Conservation (phyloP, 23 tunicate genomes). For the Halocynthia aurantium region DNA sequence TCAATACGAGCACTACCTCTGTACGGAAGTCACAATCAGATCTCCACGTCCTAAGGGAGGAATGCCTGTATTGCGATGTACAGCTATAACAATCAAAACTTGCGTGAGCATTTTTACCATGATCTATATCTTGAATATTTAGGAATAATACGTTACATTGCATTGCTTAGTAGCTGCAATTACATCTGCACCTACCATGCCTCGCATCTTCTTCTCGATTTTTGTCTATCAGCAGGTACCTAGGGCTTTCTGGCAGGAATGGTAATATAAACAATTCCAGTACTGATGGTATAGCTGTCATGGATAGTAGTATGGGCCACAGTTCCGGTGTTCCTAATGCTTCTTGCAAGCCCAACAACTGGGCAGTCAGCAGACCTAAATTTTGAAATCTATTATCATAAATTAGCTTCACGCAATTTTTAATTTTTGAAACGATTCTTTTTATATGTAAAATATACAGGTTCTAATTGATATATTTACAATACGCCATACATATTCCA, state of each 20-base stretch:
- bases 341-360: slow-evolving; percentile 17
- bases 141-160: too few relatives aligned
- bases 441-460: too few relatives aligned
- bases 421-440: too few relatives aligned
- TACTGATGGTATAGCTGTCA: slow-evolving; percentile 12
- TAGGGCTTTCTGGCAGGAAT: slow-evolving; percentile 31
- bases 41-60: background rate
- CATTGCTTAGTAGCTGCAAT: too few relatives aligned
- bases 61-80: too few relatives aligned
- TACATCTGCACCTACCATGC: slow-evolving; percentile 1
- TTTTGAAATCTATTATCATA: too few relatives aligned
- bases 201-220: slow-evolving; percentile 25
- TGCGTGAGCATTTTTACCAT: too few relatives aligned
- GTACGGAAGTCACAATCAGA: background rate
- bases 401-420: too few relatives aligned
- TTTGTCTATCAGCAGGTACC: slow-evolving; percentile 33
- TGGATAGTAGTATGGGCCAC: slow-evolving; percentile 20
- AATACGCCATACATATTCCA: too few relatives aligned
- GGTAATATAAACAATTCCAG: slow-evolving; percentile 16
- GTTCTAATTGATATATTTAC: too few relatives aligned
- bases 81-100: too few relatives aligned
- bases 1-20: background rate
- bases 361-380: slow-evolving; percentile 24
- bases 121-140: too few relatives aligned
- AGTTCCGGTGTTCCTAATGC: slow-evolving; percentile 14